These are phyloP conservation scores for Siniperca chuatsi DNA, from an alignment of 2,113 vertebrate genomes.

Conservation along the genomic window DNA sequence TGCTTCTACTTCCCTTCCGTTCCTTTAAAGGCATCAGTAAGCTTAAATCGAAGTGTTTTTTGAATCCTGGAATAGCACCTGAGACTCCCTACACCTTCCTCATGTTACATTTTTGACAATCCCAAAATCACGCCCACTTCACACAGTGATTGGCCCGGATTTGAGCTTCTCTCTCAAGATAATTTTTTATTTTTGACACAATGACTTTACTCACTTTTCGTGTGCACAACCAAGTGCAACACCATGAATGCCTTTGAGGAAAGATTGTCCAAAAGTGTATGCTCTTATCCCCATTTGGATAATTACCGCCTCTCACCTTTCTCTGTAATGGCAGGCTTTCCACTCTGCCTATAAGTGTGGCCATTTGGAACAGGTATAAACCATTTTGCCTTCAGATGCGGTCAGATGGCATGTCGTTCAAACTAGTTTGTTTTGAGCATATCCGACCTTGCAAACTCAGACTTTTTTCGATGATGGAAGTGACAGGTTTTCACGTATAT, in stretches of 20 bases:
- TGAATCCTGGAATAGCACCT: neutral
- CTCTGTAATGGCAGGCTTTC: no score
- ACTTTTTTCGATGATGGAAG: neutral
- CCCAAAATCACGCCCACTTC: neutral
- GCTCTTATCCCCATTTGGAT: neutral
- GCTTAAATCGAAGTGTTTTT: neutral
- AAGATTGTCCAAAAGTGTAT: neutral
- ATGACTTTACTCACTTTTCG: neutral
- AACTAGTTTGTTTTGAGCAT: no score
- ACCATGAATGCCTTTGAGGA: neutral
- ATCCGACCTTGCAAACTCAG: neutral
- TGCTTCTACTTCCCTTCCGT: neutral
- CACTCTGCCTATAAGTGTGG: no score
- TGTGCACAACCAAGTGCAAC: no score
- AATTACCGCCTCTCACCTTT: neutral
- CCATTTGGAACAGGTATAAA: neutral
- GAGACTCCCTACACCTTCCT: neutral
- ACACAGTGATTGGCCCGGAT: neutral
- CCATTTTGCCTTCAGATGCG: neutral
- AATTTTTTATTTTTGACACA: neutral
- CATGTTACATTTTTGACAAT: neutral
- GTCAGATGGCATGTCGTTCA: neutral
- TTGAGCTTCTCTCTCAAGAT: neutral
- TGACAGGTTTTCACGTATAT: neutral
- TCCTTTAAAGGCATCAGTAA: neutral